Conservation (phyloP, 1,140 invertebrate species). For the Psix sp. region DNA sequence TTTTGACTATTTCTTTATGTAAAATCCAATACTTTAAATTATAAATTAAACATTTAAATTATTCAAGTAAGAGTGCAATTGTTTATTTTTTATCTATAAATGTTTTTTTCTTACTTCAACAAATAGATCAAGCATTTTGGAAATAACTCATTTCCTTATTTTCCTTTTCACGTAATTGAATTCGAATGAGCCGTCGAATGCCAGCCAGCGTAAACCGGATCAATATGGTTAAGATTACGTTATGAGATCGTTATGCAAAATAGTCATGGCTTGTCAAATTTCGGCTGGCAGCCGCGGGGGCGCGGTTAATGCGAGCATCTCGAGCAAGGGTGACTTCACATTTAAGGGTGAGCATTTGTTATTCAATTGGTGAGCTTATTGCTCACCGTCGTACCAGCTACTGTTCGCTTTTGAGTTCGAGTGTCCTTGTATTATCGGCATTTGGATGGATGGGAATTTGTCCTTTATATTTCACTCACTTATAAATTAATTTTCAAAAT, state of each 20-base stretch:
- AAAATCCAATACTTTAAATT: no score
- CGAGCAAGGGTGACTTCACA: conserved; percentile 70
- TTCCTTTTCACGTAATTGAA: no score
- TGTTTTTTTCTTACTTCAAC: no score
- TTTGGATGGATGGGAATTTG: no score
- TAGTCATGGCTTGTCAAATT: conserved; percentile 51
- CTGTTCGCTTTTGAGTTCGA: conserved; percentile 41
- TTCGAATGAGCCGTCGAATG: conserved; percentile 57
- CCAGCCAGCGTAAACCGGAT: conserved; percentile 66
- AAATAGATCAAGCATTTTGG: no score
- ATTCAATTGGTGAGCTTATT: conserved; percentile 74
- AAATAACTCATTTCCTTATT: no score
- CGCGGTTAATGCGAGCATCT: conserved; percentile 70
- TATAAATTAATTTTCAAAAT: no score
- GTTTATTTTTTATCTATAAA: no score
- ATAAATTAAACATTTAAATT: no score
- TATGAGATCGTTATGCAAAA: conserved; percentile 76
- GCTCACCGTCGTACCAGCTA: conserved; percentile 51
- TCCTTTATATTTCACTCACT: no score
- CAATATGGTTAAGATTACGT: conserved; percentile 74
- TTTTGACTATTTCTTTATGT: no score
- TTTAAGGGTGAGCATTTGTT: conserved; percentile 74
- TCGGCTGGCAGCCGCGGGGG: conserved; percentile 61
- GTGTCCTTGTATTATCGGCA: conserved; percentile 23
- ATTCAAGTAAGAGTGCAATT: no score